Base-by-base conservation (phyloP, 2,113 vertebrate species). In the Hippocampus zosterae region DNA sequence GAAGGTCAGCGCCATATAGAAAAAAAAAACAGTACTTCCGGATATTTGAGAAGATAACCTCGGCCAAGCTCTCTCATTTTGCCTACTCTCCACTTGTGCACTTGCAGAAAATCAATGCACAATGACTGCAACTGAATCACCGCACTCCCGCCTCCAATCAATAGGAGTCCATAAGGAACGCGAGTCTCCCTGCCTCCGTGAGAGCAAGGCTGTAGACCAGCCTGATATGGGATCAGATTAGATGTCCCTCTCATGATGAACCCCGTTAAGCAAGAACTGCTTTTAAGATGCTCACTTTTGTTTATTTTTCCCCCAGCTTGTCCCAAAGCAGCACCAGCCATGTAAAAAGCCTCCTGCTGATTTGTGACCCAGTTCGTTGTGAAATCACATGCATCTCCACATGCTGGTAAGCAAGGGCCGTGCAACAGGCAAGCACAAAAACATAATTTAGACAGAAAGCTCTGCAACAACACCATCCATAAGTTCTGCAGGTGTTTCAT, bases 1-100 rank as follows among this genome's bases (percentile, higher is more conserved):
- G 84, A 91, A 92, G 90, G 90, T 92, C 91, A 91, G 82, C 70
- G 73, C 77, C 74, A 80, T 79, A 53, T 66, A 41, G 50, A n/a
- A 73, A 65, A n/a, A 73, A 65, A 80, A 84, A 37, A 37, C 3
- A 37, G 81, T 71, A 87, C 88, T 89, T 91, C 91, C 89, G 86
- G 91, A 92, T 86, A 92, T 90, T 86, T 89, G 90, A 92, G 91
- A 90, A 87, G 88, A 92, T 90, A 92, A 91, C 91, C 79, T 85
- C 29, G 87, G 76, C 77, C 72, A 27, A 25, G 71, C 84, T 78
- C 85, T 87, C 80, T 81, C 80, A 79, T 85, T 80, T 79, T 76
- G 81, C 84, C 78, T 79, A 81, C 88, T 85, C 82, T 87, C 71
- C 86, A 85, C 85, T 88, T 81, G 84, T 87, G 88, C 88, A 91